Evolutionary conservation across 2,113 vertebrate species (phyloP).

Genomic region (Nannospalax galili): DNA sequence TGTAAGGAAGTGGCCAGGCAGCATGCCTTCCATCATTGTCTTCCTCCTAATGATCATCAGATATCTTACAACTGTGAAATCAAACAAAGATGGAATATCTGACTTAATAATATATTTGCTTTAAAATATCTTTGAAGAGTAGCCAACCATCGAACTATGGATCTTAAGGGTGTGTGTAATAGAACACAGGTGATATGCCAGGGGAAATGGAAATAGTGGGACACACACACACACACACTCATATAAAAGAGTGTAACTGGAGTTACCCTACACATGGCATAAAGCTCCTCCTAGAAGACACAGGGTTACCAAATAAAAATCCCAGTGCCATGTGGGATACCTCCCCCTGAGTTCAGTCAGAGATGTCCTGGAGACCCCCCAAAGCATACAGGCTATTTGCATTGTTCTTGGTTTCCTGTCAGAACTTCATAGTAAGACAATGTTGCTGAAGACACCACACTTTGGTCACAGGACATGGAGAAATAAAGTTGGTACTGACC

Average conservation of each 20-base stretch:
- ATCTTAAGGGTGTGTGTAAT: not conserved
- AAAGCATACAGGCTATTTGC: not conserved
- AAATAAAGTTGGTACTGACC: not conserved
- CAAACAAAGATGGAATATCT: not conserved
- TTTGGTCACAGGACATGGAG: not conserved
- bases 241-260: not conserved
- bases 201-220: not conserved
- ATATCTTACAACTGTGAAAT: not conserved
- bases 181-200: not conserved
- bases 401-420: not conserved
- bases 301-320: not conserved
- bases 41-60: fast-evolving
- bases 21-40: fast-evolving
- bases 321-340: not conserved
- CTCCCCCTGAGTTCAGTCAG: not conserved
- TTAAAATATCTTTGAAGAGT: not conserved
- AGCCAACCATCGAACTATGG: not conserved
- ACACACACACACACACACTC: not conserved
- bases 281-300: not conserved
- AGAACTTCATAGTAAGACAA: not conserved
- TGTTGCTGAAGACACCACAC: not conserved
- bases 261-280: not conserved
- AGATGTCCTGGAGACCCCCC: not conserved
- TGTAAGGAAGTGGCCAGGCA: not conserved
- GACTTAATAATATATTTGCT: not conserved